Evolutionary conservation across 2,113 vertebrate species (phyloP).

Genomic region (Lophura nycthemera): DNA sequence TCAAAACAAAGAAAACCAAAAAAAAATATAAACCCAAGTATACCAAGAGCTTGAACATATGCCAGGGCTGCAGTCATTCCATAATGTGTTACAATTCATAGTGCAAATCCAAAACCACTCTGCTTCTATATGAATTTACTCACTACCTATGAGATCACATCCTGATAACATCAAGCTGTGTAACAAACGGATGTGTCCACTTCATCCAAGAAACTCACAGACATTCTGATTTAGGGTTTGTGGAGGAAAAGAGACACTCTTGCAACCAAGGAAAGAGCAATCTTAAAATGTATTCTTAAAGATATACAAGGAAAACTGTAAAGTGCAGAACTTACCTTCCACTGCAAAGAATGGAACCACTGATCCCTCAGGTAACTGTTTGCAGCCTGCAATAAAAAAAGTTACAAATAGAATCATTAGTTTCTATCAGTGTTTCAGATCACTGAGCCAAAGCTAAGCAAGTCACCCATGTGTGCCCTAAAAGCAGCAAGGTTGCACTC

Average conservation of each 20-base stretch:
- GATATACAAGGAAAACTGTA: neutral
- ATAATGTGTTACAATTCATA: neutral
- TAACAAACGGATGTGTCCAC: neutral
- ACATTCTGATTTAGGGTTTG: neutral
- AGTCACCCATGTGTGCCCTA: neutral
- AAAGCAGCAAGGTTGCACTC: neutral
- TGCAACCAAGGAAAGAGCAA: neutral
- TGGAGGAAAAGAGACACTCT: neutral
- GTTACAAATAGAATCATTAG: constrained; percentile 19
- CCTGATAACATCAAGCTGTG: neutral
- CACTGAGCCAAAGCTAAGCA: neutral
- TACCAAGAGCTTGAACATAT: neutral
- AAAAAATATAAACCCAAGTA: neutral
- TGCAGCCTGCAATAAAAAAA: constrained; percentile 86
- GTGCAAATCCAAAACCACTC: neutral
- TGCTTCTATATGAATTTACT: neutral
- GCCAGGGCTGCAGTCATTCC: neutral
- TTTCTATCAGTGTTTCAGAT: neutral
- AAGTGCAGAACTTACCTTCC: constrained; percentile 88
- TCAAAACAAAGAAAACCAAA: neutral
- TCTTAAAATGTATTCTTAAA: neutral
- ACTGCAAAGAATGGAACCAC: constrained; percentile 99
- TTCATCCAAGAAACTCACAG: neutral
- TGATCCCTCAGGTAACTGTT: constrained; percentile 99
- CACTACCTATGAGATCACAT: neutral